Evolutionary conservation across 1,140 invertebrate genomes (phyloP).

Genomic region (Pteromalus puparum): DNA sequence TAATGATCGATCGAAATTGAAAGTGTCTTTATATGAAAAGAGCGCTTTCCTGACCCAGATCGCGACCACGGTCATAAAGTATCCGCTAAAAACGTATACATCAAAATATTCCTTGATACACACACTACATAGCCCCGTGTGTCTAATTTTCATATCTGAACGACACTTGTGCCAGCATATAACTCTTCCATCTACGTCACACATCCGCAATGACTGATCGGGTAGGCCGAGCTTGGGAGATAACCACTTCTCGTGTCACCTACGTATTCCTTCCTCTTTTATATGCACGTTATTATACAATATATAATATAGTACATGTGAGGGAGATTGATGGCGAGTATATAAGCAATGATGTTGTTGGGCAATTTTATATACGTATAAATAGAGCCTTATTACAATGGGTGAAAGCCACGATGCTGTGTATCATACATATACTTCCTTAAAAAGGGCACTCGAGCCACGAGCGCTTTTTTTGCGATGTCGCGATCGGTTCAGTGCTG

Average conservation of each 20-base stretch:
- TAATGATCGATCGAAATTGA: background rate
- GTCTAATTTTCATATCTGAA: background rate
- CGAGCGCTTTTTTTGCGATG: background rate
- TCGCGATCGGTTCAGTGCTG: background rate
- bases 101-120: background rate
- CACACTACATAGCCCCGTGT: background rate
- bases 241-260: background rate
- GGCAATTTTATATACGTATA: background rate
- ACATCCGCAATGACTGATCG: background rate
- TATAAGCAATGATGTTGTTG: background rate
- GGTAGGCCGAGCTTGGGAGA: background rate
- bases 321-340: background rate
- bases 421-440: background rate
- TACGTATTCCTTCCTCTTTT: background rate
- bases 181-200: background rate
- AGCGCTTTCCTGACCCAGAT: too few species aligned
- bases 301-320: background rate
- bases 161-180: background rate
- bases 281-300: background rate
- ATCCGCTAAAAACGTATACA: too few species aligned
- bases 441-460: slow-evolving; percentile 7
- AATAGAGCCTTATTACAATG: background rate
- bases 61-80: too few species aligned
- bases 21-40: too few species aligned
- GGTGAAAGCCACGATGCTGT: slow-evolving; percentile 2